Base-by-base conservation (phyloP, 2,113 vertebrate species). In the Dissostichus mawsoni region DNA sequence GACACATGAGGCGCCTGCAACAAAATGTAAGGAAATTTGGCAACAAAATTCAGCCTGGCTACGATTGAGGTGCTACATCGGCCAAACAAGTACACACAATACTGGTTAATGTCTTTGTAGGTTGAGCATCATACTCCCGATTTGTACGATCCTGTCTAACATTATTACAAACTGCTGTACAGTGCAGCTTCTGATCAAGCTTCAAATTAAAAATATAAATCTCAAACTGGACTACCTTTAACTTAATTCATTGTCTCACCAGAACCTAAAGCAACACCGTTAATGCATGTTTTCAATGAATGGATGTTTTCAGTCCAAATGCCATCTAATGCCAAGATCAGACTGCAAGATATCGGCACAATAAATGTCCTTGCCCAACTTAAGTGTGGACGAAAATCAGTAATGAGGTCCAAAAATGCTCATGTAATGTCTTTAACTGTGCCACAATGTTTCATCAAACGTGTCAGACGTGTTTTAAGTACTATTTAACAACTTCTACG, bases 211-310 rank as follows among this genome's bases (percentile, higher is more conserved):
- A 16, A 61, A 68, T 68, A 6, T 55, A 18, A 36, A 36, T 52
- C 17, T 65, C 20, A 45, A 74, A 58, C 58, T 57, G 52, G 58
- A 65, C 29, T 52, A 58, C 55, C 52, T 51, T 41, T 5, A 61
- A 74, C 11, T 3, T 55, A 17, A 33, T 20, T 29, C 13, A 14
- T 51, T 16, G 41, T 36, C 70, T 68, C 29, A 45, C 41, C 5
- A 3, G 3, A 12, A 44, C 5, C 8, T 36, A 23, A 44, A 45
- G 33, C 59, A 74, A 41, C 18, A 44, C 41, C 12, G 2, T 8
- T 36, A 0, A 13, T 45, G 44, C 16, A 18, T 17, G 57, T 80
- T 58, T 62, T 44, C 33, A 51, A 16, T 50, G 18, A 9, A 44
- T 16, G n/a, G 50, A 2, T 69, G 44, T 69, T 62, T 55, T 68